Evolutionary conservation across 2,888 invertebrate species (phyloP), one percentile per base, ranked within the genome.

Genomic region (Mimumesa dahlbomi): DNA sequence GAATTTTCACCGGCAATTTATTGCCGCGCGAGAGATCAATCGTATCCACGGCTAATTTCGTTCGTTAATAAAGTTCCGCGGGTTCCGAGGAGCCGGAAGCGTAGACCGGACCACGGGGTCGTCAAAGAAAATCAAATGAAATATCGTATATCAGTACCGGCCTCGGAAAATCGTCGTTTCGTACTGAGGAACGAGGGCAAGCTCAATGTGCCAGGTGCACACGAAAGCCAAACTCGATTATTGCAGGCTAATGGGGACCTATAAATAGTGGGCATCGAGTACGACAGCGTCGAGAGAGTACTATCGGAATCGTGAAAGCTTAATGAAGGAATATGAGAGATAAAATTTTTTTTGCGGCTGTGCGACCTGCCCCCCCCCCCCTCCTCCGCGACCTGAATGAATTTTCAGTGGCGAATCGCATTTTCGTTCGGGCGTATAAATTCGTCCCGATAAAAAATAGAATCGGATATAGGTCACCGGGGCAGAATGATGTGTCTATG

Each of bases 181-280:
- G 16, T 13, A 53, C 54, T 48, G 54, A 56, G 7, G 31, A 58
- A 59, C 54, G 42, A 16, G 62, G 46, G 22, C 62, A 56, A 22
- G 16, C 48, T 38, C 40, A 67, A 67, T 53, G 58, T 48, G 54
- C 63, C 62, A 65, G 58, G 43, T 52, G 56, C 52, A 57, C 38
- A 36, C 45, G 64, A 75, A 61, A 67, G 46, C 54, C 50, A 40
- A 74, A 74, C 54, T 70, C 56, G 38, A 75, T 74, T 70, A 64
- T 74, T 58, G 61, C 67, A 40, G 40, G 67, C 64, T 59, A 58
- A 69, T 73, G 62, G 54, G 61, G 45, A 42, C 29, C 62, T 74
- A 75, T 74, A 75, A 74, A 74, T 75, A 75, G 63, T 48, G 7
- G n/a, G 42, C 29, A 49, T 65, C 48, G 18, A 48, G 38, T 42